Evolutionary conservation across 30 jellyfish, hydroid and myxozoan genomes (phyloP), one percentile per base, ranked within the genome.

Genomic region (Aurelia sp.): DNA sequence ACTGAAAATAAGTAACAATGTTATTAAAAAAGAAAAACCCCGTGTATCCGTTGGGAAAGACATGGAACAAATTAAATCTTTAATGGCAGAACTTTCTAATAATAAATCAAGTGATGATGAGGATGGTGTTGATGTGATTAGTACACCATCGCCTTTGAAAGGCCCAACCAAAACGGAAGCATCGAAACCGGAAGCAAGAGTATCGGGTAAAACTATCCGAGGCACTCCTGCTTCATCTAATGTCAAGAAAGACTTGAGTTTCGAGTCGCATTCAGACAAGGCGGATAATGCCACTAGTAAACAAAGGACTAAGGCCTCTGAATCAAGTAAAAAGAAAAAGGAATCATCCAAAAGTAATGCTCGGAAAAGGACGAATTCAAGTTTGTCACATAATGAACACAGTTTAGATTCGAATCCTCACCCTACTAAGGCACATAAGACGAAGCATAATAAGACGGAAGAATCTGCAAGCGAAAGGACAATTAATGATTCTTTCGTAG

Each of bases 101-200:
- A 70, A 83, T 33, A 35, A 63, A 47, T 55, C 86, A 21, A 83
- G 86, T 76, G 92, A 83, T 17, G 80, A 57, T 40, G 92, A 83
- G 53, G 92, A 83, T 61, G 57, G 47, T 13, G 73, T 71, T 57
- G 92, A 83, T 61, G 86, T 83, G 22, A 75, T 83, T 27, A 66
- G 86, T 13, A 83, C 92, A 8, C 92, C 86, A n/a, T 83, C 92
- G 38, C 92, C 92, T 7, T 31, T 70, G 5, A 80, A 80, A 21
- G 3, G 64, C 18, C 35, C 75, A 8, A 11, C 44, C 16, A 44
- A 44, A 44, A 16, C 55, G 15, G 86, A 83, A 30, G 86, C 80
- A 2, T 27, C 33, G 55, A 44, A 44, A 44, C 55, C 55, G 15
- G 86, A 83, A 30, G 86, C 80, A 2, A 53, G 82, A 47, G 86